Evolutionary conservation across 2,113 vertebrate genomes (phyloP), one percentile per base, ranked within the genome.

Genomic region (Heptranchias perlo): DNA sequence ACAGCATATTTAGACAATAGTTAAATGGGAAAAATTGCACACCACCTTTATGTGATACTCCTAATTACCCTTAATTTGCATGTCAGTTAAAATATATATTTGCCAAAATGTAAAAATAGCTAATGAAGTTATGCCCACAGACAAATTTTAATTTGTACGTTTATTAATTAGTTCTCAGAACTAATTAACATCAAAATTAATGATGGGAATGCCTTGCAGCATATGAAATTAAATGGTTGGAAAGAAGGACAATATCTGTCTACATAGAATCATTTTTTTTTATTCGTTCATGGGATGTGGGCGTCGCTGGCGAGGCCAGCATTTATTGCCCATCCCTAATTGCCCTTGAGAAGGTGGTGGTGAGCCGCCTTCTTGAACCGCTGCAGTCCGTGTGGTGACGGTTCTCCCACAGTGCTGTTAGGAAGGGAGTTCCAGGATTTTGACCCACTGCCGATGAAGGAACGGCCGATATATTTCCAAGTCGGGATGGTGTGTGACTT

Each of bases 21-120:
- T 67, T 94, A 28, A 94, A 65, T 49, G 21, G 11, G 47, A 67
- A 73, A 52, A 67, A 31, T 16, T 52, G 47, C 94, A 35, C 10
- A 47, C 31, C 13, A 52, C 94, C 65, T 67, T 52, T 67, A 69
- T 16, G 69, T 95, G 65, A 23, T 69, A 28, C 31, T 69, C 11
- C 64, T 69, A 69, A 95, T 95, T 69, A 95, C 44, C 94, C 65
- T 95, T 67, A 49, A 95, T 69, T 67, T 95, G 65, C 44, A 95
- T 58, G 25, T 11, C 18, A 44, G 39, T 47, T 44, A 67, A 65
- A 47, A 94, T 44, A 65, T n/a, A 64, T 95, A 11, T 94, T 49
- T 93, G 35, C 35, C 89, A 64, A 93, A 73, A 73, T 35, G 28
- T 95, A 49, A 95, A 95, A 35, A 67, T 31, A 95, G 61, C 21